A percentile compares a stretch with the other conserved stretches of the same genome.
phyloP scores from a whole-genome alignment of 2,113 vertebrate genomes.

The Raja brachyura region DNA sequence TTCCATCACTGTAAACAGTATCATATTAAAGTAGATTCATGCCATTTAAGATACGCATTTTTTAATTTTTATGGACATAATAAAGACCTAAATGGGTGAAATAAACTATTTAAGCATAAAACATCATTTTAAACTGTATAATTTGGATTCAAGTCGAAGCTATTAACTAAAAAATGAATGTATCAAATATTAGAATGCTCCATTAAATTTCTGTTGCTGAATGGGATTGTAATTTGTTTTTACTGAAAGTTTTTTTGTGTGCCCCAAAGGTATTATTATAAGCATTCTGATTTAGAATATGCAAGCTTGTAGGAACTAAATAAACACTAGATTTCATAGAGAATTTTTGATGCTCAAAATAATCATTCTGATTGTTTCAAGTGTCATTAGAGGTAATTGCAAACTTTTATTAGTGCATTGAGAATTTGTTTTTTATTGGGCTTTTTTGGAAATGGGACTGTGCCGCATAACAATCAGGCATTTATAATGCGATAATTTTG shows the following conservation, averaged over 20 bases:
- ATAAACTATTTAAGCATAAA: slow-evolving; percentile 1
- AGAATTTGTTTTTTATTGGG: neutral
- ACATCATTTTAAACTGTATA: slow-evolving; percentile 18
- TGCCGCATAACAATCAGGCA: neutral
- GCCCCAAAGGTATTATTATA: slow-evolving; percentile 31
- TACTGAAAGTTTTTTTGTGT: slow-evolving; percentile 2
- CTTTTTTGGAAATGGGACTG: neutral
- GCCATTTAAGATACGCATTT: neutral
- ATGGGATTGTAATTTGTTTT: slow-evolving; percentile 26
- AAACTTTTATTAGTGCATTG: slow-evolving; percentile 1
- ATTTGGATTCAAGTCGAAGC: slow-evolving; percentile 22
- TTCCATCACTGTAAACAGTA: neutral
- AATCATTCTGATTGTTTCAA: slow-evolving; percentile 14
- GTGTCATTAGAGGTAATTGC: slow-evolving; percentile 22
- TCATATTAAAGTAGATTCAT: neutral
- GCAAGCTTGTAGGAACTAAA: slow-evolving; percentile 31
- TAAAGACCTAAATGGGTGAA: neutral
- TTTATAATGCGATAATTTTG: neutral
- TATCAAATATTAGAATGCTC: neutral
- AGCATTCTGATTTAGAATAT: neutral
- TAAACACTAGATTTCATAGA: slow-evolving; percentile 9
- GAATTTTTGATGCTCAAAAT: slow-evolving; percentile 23
- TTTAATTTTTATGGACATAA: slow-evolving; percentile 5
- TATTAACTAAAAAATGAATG: neutral
- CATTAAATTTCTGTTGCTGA: slow-evolving; percentile 28